Base-by-base conservation (phyloP, 2,113 vertebrate genomes). In the Dromaius novaehollandiae region DNA sequence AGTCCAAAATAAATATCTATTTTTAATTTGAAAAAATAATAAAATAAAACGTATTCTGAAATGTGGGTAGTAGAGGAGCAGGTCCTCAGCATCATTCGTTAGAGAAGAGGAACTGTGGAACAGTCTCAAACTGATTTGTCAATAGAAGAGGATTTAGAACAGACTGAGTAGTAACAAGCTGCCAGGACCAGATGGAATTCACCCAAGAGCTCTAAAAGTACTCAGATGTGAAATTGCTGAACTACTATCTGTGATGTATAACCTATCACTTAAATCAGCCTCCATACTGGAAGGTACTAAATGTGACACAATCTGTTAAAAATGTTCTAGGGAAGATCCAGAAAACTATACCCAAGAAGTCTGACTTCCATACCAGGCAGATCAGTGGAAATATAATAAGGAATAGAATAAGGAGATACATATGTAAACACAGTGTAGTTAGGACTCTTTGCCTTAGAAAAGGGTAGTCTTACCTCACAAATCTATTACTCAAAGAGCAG, bases 181-280 rank as follows among this genome's bases (percentile, higher is more conserved):
- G 61, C 56, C 82, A 93, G 65, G 53, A 96, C 14, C 82, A 96
- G 87, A 93, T 88, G 84, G 88, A 66, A 83, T 94, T 95, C 86
- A 88, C 55, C 90, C 53, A 83, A 88, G 86, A 92, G 53, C 73
- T 87, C 61, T 93, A 73, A 91, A 95, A 82, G 91, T 91, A 91
- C 91, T 95, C 91, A 95, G 44, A 91, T 87, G 93, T 94, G 94
- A 94, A 97, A 96, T 92, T 91, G 63, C 78, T 87, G 24, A 51
- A 53, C 25, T 53, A 53, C 48, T 73, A 50, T 20, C 17, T 73
- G 42, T 61, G 34, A 22, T 21, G 32, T 64, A 53, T 40, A 87
- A 21, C 38, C 74, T 74, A 92, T 71, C 12, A 56, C 95, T 93
- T 91, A 71, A 89, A 53, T 87, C 65, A 82, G 70, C 40, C 38